A percentile compares a stretch with the other conserved stretches of the same genome.
phyloP scores from a whole-genome alignment of 2,888 invertebrate species.

The Norana najaformis region DNA sequence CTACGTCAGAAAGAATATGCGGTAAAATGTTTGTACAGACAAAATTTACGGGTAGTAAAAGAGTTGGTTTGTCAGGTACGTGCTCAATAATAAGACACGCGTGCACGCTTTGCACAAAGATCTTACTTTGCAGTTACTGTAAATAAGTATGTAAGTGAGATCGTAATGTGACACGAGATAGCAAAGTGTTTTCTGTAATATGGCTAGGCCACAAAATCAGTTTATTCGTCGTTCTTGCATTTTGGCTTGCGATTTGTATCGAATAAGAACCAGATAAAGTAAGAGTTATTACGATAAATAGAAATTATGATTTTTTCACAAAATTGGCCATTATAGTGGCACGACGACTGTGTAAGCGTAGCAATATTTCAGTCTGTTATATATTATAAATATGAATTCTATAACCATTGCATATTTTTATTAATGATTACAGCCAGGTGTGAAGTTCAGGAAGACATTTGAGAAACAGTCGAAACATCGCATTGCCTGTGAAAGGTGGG shows the following conservation, averaged over 20 bases:
- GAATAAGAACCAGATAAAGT: not conserved
- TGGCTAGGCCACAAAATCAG: not conserved
- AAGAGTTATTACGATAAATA: not conserved
- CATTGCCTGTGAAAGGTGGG: slow-evolving; percentile 19
- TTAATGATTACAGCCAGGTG: not conserved
- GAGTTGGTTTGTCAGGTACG: slow-evolving; percentile 7
- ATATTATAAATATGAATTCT: not conserved
- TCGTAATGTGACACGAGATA: not conserved
- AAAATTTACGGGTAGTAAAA: not conserved
- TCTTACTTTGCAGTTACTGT: too few species aligned
- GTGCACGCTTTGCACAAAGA: not conserved
- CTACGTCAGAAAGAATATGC: slow-evolving; percentile 22
- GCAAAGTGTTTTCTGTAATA: too few species aligned
- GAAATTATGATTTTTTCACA: too few species aligned
- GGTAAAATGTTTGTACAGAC: slow-evolving; percentile 22
- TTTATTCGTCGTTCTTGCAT: not conserved
- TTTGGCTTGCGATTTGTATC: not conserved
- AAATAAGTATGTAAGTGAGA: not conserved
- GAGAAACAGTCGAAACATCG: slow-evolving; percentile 23
- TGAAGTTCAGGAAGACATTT: slow-evolving; percentile 1
- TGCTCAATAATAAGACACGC: not conserved
- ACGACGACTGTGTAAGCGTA: not conserved
- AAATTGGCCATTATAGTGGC: too few species aligned
- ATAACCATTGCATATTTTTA: not conserved
- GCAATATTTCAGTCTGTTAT: not conserved